Conservation (phyloP, 2,113 vertebrate species). For the Rhynchomys soricoides region DNA sequence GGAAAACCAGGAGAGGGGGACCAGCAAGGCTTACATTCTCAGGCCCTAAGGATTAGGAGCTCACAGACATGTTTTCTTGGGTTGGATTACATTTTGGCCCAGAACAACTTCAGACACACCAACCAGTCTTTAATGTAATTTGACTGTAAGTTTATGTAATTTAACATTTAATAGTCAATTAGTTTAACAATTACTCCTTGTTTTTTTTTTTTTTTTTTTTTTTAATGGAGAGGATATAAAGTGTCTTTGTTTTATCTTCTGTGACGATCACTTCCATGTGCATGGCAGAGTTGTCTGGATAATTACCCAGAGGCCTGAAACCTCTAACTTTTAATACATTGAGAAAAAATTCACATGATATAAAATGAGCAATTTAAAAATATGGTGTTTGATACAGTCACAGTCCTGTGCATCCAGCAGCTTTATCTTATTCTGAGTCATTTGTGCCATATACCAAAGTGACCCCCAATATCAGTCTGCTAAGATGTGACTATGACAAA, state of each 20-base stretch:
- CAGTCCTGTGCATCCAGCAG: not conserved
- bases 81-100: not conserved
- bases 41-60: not conserved
- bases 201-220: constrained; percentile 15
- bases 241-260: not conserved
- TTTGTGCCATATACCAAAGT: not conserved
- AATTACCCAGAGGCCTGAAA: not conserved
- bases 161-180: not conserved
- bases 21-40: not conserved
- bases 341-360: not conserved
- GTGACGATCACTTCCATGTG: not conserved
- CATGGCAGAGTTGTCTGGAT: not conserved
- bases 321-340: not conserved
- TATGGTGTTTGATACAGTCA: not conserved
- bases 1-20: not conserved
- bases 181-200: not conserved
- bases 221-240: not conserved
- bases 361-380: not conserved
- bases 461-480: not conserved
- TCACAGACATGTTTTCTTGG: not conserved
- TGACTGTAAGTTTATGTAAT: not conserved
- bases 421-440: not conserved
- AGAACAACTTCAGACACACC: not conserved
- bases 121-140: not conserved
- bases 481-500: not conserved